A percentile compares a stretch with the other conserved stretches of the same genome.
These are phyloP conservation scores for Pterois miles DNA, from an alignment of 2,797 vertebrate species.

Conservation along the genomic window DNA sequence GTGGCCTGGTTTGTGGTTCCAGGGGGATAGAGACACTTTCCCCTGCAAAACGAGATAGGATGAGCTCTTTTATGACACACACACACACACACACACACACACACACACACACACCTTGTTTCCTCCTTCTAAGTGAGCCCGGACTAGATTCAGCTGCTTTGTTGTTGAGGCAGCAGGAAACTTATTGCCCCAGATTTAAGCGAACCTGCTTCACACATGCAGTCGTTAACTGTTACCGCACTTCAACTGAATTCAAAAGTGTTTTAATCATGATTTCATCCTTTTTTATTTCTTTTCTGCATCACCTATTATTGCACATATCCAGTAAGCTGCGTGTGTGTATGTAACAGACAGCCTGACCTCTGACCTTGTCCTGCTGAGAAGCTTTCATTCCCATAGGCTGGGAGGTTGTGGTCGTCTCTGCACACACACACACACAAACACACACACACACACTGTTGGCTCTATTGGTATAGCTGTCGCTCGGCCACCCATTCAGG, in stretches of 20 bases:
- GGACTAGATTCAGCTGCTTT: constrained; percentile 60
- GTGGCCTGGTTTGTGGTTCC: constrained; percentile 80
- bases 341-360: constrained; percentile 70
- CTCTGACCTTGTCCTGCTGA: constrained; percentile 73
- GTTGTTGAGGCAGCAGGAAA: constrained; percentile 78
- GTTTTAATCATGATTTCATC: not conserved
- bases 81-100: constrained; percentile 4
- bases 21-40: constrained; percentile 70
- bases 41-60: constrained; percentile 71
- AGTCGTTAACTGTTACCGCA: constrained; percentile 28
- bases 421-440: constrained; percentile 42
- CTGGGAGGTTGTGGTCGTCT: constrained; percentile 44
- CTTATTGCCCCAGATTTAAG: constrained; percentile 73
- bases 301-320: constrained; percentile 9
- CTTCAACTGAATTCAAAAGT: constrained; percentile 20
- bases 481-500: constrained; percentile 83
- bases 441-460: constrained; percentile 50
- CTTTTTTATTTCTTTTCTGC: not conserved
- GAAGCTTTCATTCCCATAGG: constrained; percentile 81
- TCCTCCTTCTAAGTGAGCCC: constrained; percentile 53
- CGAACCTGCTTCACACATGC: constrained; percentile 35
- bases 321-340: constrained; percentile 14
- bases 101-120: constrained; percentile 40
- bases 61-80: constrained; percentile 54
- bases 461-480: constrained; percentile 76